Conservation (phyloP, 1,140 invertebrate species). For the Neoseiulus cucumeris region DNA sequence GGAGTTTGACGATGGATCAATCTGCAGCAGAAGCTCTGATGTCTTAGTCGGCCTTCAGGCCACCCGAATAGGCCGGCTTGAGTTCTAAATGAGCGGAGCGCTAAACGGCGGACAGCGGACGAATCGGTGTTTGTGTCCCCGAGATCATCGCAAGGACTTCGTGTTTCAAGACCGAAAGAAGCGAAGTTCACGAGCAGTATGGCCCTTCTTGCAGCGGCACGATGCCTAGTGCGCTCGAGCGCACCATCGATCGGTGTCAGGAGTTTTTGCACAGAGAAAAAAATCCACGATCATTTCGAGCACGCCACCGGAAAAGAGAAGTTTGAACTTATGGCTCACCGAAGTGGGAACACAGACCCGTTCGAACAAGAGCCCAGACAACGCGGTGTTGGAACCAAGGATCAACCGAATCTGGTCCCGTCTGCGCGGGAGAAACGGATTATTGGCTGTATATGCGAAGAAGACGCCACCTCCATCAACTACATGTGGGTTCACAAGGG, state of each 20-base stretch:
- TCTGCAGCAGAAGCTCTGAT: too few relatives aligned
- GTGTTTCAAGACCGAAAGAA: neutral
- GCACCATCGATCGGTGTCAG: neutral
- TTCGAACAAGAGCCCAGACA: constrained; percentile 62
- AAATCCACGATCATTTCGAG: constrained; percentile 50
- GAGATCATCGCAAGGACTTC: constrained; percentile 4
- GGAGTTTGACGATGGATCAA: too few relatives aligned
- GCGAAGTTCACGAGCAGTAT: neutral
- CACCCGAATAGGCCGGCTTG: too few relatives aligned
- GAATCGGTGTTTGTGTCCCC: constrained; percentile 1
- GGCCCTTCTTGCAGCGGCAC: neutral
- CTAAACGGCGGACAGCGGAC: neutral
- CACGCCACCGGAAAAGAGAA: constrained; percentile 81
- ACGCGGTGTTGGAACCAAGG: constrained; percentile 56
- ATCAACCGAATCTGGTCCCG: constrained; percentile 65
- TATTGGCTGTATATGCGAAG: constrained; percentile 89
- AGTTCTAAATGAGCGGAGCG: neutral
- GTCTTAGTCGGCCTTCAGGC: too few relatives aligned
- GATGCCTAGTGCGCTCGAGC: neutral
- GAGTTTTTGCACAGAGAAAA: neutral
- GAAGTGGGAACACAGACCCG: constrained; percentile 75
- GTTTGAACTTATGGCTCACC: constrained; percentile 56
- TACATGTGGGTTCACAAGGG: constrained; percentile 89
- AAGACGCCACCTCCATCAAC: constrained; percentile 60
- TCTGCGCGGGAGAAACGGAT: constrained; percentile 68